A percentile compares a stretch with the other conserved stretches of the same genome.
Evolutionary conservation across 37 sponge, comb jelly and placozoan genomes (phyloP).

Genomic region (Bolinopsis microptera): DNA sequence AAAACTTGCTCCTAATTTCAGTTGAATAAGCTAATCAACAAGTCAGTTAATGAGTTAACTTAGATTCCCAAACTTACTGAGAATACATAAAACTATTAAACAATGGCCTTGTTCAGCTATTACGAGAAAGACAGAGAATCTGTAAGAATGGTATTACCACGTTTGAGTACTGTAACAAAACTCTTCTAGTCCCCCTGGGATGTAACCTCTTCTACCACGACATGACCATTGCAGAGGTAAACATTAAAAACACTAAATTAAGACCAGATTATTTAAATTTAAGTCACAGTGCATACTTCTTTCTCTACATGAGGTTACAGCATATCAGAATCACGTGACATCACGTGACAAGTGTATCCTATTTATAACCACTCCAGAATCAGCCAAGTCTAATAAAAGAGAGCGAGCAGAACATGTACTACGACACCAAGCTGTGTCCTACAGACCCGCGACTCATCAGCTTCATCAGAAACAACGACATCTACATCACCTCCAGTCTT

Average conservation of each 20-base stretch:
- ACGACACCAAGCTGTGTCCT: slow-evolving; percentile 65
- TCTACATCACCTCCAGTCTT: slow-evolving; percentile 39
- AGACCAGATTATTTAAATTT: no score
- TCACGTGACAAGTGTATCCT: background rate
- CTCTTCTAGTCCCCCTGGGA: slow-evolving; percentile 59
- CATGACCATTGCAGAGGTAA: background rate
- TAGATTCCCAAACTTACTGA: no score
- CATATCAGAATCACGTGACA: background rate
- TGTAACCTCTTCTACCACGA: slow-evolving; percentile 36
- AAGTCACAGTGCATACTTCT: no score
- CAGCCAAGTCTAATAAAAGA: slow-evolving; percentile 23
- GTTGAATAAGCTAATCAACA: no score
- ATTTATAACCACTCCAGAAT: background rate
- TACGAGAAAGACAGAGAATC: slow-evolving; percentile 72
- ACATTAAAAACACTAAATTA: no score
- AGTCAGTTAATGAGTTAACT: no score
- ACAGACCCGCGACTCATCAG: slow-evolving; percentile 26
- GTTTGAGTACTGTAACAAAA: slow-evolving; percentile 68
- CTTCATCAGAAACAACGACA: slow-evolving; percentile 22
- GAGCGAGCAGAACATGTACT: slow-evolving; percentile 34
- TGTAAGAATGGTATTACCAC: slow-evolving; percentile 68
- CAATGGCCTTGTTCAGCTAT: no score
- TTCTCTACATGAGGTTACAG: no score
- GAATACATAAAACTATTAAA: no score
- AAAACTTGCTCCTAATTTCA: no score